Evolutionary conservation across 2,888 invertebrate genomes (phyloP), one percentile per base, ranked within the genome.

Genomic region (Aphidius colemani): DNA sequence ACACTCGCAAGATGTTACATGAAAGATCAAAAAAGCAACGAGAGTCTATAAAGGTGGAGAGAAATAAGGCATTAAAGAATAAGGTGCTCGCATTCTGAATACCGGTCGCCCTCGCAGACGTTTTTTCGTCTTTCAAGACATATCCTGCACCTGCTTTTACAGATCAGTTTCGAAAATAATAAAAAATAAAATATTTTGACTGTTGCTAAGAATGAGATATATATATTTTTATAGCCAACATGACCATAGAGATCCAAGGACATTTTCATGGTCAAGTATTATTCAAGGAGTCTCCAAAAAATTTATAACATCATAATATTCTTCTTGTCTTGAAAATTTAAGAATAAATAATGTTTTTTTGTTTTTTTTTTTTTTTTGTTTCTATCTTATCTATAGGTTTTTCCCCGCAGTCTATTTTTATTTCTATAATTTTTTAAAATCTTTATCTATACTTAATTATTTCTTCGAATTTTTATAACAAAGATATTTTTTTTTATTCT

Each of bases 1-100:
- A 69, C 73, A 76, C 72, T 75, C 71, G 76, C 78, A 78, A 78
- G 77, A 78, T 78, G 78, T 76, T 78, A 69, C 73, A 71, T 46
- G 59, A 55, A 49, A 66, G 66, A 69, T 69, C 63, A 66, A 64
- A 57, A 67, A 56, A n/a, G 53, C 48, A 53, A 51, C 48, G 56
- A 45, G 56, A 49, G 57, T 59, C 44, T 45, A 55, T 44, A 61
- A 61, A 58, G 46, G 48, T 9, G 40, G 10, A 61, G 13, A 65
- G 44, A n/a, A 41, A 53, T n/a, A 61, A 49, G 3, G 41, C 49
- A 48, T 10, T 18, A 55, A n/a, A 55, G 64, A 56, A 10, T 51
- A 41, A 45, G 40, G 60, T 61, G 59, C 59, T 18, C 50, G 39
- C 53, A 51, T 51, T 49, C 61, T 18, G 59, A 50, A 55, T 65